phyloP scores from a whole-genome alignment of 2,113 vertebrate species.

The Triplophysa siluroides region DNA sequence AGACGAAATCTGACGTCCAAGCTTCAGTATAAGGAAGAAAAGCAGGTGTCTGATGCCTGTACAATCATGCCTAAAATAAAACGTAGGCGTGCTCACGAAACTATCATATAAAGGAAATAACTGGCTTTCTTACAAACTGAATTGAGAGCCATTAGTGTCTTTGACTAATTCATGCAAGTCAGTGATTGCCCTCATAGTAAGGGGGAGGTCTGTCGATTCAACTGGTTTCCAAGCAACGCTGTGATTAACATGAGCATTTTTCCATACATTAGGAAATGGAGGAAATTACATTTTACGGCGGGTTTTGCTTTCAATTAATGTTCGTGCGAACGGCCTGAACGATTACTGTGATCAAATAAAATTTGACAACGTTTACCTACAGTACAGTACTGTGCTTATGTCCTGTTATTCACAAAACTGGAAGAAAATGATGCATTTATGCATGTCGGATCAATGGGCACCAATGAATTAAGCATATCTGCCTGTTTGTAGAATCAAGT shows the following conservation, averaged over 20 bases:
- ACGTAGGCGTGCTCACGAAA: conserved; percentile 9
- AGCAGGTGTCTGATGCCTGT: conserved; percentile 34
- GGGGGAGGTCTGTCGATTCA: conserved; percentile 21
- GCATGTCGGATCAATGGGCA: neutral
- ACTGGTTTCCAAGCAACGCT: conserved; percentile 27
- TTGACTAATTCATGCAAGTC: conserved; percentile 37
- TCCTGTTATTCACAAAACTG: neutral
- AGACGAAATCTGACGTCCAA: neutral
- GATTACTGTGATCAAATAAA: neutral
- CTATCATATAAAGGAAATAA: conserved; percentile 37
- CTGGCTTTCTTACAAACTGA: conserved; percentile 52
- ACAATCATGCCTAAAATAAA: conserved; percentile 37
- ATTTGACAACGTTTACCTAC: neutral
- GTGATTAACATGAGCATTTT: conserved; percentile 7
- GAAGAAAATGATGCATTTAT: neutral
- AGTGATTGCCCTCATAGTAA: conserved; percentile 12
- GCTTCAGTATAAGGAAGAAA: neutral
- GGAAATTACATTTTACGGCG: conserved; percentile 12
- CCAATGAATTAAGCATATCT: neutral
- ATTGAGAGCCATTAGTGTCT: conserved; percentile 40
- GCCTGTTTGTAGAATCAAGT: neutral
- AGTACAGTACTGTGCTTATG: too few species aligned
- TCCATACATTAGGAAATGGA: conserved; percentile 8
- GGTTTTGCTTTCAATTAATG: conserved; percentile 5
- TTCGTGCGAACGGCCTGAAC: neutral